Evolutionary conservation across 1,140 invertebrate genomes (phyloP).

Genomic region (Agrilus planipennis): DNA sequence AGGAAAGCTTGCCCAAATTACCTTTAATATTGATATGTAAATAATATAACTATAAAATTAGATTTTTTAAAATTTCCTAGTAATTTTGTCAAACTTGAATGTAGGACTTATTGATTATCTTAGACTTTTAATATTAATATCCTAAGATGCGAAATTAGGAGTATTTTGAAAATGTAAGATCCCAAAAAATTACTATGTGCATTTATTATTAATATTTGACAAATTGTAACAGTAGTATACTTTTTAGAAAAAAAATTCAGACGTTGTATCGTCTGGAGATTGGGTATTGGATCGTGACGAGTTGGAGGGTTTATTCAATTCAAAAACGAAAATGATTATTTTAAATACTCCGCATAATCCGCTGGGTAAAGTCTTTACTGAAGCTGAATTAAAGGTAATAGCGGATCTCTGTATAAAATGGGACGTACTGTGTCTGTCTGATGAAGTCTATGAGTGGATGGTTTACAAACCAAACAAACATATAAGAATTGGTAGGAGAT

Average conservation of each 20-base stretch:
- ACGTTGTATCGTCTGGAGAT: conserved; percentile 56
- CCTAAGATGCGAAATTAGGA: too few species aligned
- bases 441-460: conserved; percentile 99
- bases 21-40: too few species aligned
- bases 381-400: conserved; percentile 62
- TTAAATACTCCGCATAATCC: conserved; percentile 96
- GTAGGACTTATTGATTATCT: too few species aligned
- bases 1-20: too few species aligned
- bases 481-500: conserved; percentile 33
- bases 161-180: conserved; percentile 4
- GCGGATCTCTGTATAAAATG: conserved; percentile 84
- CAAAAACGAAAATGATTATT: conserved; percentile 90
- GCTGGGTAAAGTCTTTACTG: conserved; percentile 77
- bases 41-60: too few species aligned
- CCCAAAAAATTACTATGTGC: too few species aligned
- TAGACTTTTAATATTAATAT: too few species aligned
- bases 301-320: conserved; percentile 70
- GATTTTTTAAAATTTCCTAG: too few species aligned
- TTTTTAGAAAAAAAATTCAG: conserved; percentile 34
- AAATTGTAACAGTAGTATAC: too few species aligned
- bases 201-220: too few species aligned
- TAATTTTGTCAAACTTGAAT: too few species aligned
- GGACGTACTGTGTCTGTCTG: conserved; percentile 82
- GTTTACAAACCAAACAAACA: conserved; percentile 79
- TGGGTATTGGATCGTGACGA: conserved; percentile 82